A percentile compares a stretch with the other conserved stretches of the same genome.
phyloP scores from a whole-genome alignment of 2,113 vertebrate species.

The Poecile atricapillus region DNA sequence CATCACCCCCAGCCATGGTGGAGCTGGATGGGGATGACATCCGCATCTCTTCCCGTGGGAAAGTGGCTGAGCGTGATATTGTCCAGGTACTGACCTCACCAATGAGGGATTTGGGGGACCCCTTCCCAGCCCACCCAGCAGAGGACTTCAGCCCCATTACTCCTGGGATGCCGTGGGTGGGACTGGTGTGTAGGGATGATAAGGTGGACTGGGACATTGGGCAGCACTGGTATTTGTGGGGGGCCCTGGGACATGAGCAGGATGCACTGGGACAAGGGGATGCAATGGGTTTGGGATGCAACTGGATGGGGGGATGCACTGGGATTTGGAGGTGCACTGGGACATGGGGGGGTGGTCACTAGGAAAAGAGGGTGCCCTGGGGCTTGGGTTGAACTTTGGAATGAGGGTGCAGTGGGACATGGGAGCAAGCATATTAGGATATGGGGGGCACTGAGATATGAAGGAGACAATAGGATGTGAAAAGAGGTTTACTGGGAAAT shows the following conservation, averaged over 20 bases:
- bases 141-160: neutral
- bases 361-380: neutral
- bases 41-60: constrained; percentile 89
- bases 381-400: neutral
- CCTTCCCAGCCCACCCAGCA: neutral
- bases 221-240: neutral
- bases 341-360: neutral
- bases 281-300: neutral
- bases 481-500: neutral
- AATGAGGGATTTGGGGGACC: neutral
- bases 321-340: neutral
- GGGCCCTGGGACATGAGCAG: neutral
- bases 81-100: constrained; percentile 79
- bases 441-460: neutral
- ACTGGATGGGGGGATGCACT: neutral
- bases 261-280: neutral
- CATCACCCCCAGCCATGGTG: constrained; percentile 82
- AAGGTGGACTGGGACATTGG: neutral
- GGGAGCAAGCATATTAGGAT: rapidly evolving
- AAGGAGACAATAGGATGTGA: neutral
- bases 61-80: constrained; percentile 89
- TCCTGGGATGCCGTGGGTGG: neutral
- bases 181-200: neutral
- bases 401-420: neutral
- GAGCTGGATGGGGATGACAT: constrained; percentile 93